Percentiles rank a stretch among this genome's conserved stretches.
phyloP scores from a whole-genome alignment of 2,888 invertebrate genomes.

The Junonia oenone region DNA sequence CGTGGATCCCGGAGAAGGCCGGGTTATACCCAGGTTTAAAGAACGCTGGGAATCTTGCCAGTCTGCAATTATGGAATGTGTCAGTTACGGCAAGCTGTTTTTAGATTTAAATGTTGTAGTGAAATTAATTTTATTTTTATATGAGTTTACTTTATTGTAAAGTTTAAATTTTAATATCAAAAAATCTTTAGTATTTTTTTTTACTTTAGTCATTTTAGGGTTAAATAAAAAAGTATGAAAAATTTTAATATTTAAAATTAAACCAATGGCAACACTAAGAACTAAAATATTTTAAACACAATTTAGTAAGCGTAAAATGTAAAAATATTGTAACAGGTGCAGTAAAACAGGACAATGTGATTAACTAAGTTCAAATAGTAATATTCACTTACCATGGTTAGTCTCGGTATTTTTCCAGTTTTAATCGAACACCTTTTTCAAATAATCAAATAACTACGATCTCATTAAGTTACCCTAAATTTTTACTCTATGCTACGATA shows the following conservation, averaged over 20 bases:
- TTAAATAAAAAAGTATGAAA: conserved; percentile 5
- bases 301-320: conserved; percentile 19
- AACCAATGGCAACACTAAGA: not conserved
- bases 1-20: conserved; percentile 88
- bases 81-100: conserved; percentile 3
- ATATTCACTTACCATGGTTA: conserved; percentile 32
- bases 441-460: conserved; percentile 22
- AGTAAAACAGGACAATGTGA: conserved; percentile 25
- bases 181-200: not conserved
- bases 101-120: not conserved
- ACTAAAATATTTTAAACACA: not conserved
- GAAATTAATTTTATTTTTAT: not conserved
- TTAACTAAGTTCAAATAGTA: conserved; percentile 22
- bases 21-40: conserved; percentile 76
- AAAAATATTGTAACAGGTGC: conserved; percentile 23
- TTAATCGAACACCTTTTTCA: conserved; percentile 24
- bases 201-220: not conserved
- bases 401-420: conserved; percentile 22
- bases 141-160: not conserved
- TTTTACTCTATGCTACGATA: conserved; percentile 12
- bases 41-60: conserved; percentile 74
- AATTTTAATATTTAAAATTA: conserved; percentile 3
- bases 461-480: conserved; percentile 12
- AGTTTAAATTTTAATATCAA: not conserved
- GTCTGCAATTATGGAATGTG: conserved; percentile 47